Evolutionary conservation across 2,888 invertebrate genomes (phyloP), one percentile per base, ranked within the genome.

Genomic region (Leucophora obtusa): DNA sequence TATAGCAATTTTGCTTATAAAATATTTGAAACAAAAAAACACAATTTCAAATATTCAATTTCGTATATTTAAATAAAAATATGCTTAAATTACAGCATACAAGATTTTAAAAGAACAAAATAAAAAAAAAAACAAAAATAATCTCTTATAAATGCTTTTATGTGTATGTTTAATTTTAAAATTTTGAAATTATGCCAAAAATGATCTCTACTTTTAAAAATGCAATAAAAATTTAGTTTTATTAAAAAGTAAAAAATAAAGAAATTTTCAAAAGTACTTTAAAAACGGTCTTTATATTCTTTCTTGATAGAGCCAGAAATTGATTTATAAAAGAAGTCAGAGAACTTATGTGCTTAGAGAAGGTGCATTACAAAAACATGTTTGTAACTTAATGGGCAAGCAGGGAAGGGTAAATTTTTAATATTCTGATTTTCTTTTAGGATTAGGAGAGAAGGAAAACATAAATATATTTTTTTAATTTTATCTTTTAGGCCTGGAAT

Each of bases 1-100:
- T 28, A 77, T 81, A 81, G 81, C 77, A 62, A 74, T 74, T 81
- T 81, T 74, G 73, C 77, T 77, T 74, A 54, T 11, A 38, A 72
- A 76, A 54, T 54, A 54, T 21, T 54, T 54, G 54, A 54, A 54
- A 28, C 28, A 11, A 56, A 70, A 53, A 54, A 60, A 38, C 24
- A 51, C 14, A 33, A 18, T 28, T 24, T 17, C 17, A 17, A 21
- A 75, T 28, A 47, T 51, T 50, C 51, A 63, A 63, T 63, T 50
- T 63, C 56, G 11, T n/a, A 56, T 56, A 47, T 47, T 47, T n/a
- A n/a, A 47, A 4, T 47, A 47, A n/a, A 47, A 47, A n/a, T 47
- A 47, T 47, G 43, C 38, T 47, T 47, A 7, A 1, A 47, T 5
- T 47, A n/a, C 3, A 47, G 43, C 43, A 47, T n/a, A 47, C 14